These are phyloP conservation scores for Holocentrus rufus DNA, from an alignment of 2,797 vertebrate genomes.

Conservation along the genomic window DNA sequence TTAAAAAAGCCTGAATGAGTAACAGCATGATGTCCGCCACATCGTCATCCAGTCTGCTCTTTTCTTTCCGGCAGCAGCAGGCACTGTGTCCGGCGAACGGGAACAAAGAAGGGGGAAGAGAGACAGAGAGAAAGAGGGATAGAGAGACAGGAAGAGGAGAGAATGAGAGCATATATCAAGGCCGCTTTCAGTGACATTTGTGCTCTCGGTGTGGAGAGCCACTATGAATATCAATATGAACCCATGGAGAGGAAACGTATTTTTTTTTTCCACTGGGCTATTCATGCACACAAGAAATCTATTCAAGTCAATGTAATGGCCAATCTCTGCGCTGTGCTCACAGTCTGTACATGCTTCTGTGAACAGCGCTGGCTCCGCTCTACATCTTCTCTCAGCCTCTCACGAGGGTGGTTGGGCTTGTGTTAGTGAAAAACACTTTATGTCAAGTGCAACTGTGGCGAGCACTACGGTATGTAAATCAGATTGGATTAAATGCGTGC, in stretches of 20 bases:
- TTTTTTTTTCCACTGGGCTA: conserved; percentile 68
- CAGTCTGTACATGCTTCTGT: conserved; percentile 62
- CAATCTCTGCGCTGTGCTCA: conserved; percentile 64
- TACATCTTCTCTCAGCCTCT: conserved; percentile 58
- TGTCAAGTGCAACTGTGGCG: conserved; percentile 77
- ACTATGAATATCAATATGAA: conserved; percentile 83
- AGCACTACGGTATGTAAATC: conserved; percentile 77
- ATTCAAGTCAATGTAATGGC: conserved; percentile 80
- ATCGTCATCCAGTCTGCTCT: conserved; percentile 64
- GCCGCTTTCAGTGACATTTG: conserved; percentile 77
- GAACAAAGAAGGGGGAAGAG: conserved; percentile 79
- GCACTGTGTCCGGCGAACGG: conserved; percentile 64
- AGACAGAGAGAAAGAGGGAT: conserved; percentile 74
- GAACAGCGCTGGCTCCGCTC: conserved; percentile 68
- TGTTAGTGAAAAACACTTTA: conserved; percentile 75
- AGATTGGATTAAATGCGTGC: conserved; percentile 71
- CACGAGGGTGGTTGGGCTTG: conserved; percentile 56
- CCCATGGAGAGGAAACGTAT: conserved; percentile 74
- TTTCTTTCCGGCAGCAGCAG: conserved; percentile 67
- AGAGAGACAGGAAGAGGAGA: conserved; percentile 78
- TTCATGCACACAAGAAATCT: conserved; percentile 79
- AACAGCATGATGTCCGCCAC: conserved; percentile 66
- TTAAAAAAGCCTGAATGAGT: conserved; percentile 77
- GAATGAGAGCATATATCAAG: conserved; percentile 79
- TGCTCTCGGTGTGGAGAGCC: conserved; percentile 75